Conservation (phyloP, 2,797 vertebrate species). For the Megaceryle alcyon region DNA sequence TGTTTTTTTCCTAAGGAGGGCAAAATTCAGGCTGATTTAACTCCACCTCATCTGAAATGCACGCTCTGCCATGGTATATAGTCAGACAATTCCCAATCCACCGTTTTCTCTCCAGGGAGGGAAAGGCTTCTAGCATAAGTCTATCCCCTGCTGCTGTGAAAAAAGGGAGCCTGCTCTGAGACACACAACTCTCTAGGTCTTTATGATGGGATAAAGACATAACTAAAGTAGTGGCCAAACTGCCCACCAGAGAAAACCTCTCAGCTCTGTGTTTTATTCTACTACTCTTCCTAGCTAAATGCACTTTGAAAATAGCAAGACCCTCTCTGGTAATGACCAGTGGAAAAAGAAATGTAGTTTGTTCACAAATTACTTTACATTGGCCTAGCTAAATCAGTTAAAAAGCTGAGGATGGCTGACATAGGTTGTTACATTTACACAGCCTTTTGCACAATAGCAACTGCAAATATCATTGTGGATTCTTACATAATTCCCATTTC, state of each 20-base stretch:
- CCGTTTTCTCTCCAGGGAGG: not conserved
- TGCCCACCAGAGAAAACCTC: not conserved
- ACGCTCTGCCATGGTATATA: not conserved
- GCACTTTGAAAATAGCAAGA: not conserved
- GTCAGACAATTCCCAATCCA: not conserved
- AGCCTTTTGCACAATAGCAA: not conserved
- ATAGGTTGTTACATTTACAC: not conserved
- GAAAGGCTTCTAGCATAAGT: not conserved
- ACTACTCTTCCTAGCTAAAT: not conserved
- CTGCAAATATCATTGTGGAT: not conserved
- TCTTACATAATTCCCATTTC: not conserved
- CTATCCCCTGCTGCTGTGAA: not conserved
- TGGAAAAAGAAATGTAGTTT: not conserved
- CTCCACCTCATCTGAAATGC: not conserved
- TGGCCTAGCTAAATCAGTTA: not conserved
- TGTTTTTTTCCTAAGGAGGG: not conserved
- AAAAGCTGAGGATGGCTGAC: not conserved
- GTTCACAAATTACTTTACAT: not conserved
- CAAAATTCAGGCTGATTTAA: not conserved
- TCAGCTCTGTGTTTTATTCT: not conserved
- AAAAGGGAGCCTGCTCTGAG: not conserved
- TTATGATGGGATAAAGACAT: not conserved
- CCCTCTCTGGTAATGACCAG: not conserved
- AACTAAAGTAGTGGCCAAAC: not conserved
- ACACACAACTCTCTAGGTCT: not conserved